A percentile compares a stretch with the other conserved stretches of the same genome.
These are phyloP conservation scores for Trichoplusia ni DNA, from an alignment of 1,140 invertebrate species.

Conservation along the genomic window DNA sequence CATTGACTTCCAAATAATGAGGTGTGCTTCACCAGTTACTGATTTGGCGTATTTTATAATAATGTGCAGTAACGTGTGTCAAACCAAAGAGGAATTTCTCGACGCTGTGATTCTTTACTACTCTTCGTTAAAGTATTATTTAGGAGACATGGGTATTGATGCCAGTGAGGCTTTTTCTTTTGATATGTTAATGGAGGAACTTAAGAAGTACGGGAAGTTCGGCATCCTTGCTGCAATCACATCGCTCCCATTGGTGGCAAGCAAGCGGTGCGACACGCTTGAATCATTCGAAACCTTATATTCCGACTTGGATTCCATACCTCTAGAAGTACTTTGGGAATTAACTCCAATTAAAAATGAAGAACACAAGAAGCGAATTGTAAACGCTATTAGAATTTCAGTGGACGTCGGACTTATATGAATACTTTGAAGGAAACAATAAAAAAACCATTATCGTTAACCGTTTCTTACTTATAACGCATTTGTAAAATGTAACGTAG, in stretches of 20 bases:
- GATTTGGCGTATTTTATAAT: constrained; percentile 46
- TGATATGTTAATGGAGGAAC: constrained; percentile 40
- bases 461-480: constrained; percentile 12
- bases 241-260: constrained; percentile 44
- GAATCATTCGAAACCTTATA: constrained; percentile 38
- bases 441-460: constrained; percentile 2
- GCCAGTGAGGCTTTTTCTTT: constrained; percentile 37
- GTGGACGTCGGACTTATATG: constrained; percentile 50
- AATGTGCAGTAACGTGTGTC: constrained; percentile 35
- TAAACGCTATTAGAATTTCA: constrained; percentile 44
- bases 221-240: constrained; percentile 43
- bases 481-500: constrained; percentile 29
- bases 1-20: constrained; percentile 53
- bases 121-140: constrained; percentile 38
- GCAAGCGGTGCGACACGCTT: constrained; percentile 43
- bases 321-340: constrained; percentile 48
- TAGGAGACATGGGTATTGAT: constrained; percentile 47
- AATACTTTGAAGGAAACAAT: constrained; percentile 14
- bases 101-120: constrained; percentile 49
- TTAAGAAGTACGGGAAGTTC: constrained; percentile 49
- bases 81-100: constrained; percentile 39
- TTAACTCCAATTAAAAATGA: constrained; percentile 41
- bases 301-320: constrained; percentile 42
- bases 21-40: constrained; percentile 45
- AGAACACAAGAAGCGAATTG: constrained; percentile 42